Evolutionary conservation across 1,140 invertebrate species (phyloP), one percentile per base, ranked within the genome.

Genomic region (Bombus breviceps): DNA sequence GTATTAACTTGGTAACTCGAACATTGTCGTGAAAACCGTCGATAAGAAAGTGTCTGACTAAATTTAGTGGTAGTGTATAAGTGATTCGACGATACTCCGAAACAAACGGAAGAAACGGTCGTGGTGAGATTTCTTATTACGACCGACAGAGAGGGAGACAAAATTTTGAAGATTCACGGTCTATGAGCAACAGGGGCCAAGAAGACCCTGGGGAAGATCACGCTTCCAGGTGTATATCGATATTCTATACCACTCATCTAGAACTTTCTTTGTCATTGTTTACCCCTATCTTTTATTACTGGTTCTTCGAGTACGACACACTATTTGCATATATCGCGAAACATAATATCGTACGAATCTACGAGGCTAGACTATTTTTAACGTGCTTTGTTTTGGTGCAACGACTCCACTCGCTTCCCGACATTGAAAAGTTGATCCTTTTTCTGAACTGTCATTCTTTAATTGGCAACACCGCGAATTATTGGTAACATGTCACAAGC

Each of bases 151-250:
- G 81, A 88, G 86, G 79, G 66, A 86, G 86, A 68, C 89, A 93
- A 92, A 88, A 94, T 94, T 92, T 84, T 84, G 83, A 93, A 85
- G 89, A 93, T 93, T 92, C 86, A 87, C 92, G 86, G 93, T 95
- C 94, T 95, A 95, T 95, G 95, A 95, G 89, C 94, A 91, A 92
- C 86, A 94, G 95, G 94, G 92, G 93, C 91, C 93, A 94, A 94
- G 93, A 91, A 90, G 94, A 95, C 95, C 95, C 95, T 95, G 94
- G 94, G 89, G 94, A 95, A 95, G 94, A 95, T 90, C 94, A 93
- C 86, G 88, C 93, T 93, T 95, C 95, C 94, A 95, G 95, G 95
- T 95, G 90, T 64, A 64, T 59, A 80, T 80, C 57, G 53, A 72
- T 47, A 22, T 34, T 37, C 13, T 8, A 6, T 41, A 37, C 12